Base-by-base conservation (phyloP, 2,113 vertebrate species). In the Oostethus manadensis region DNA sequence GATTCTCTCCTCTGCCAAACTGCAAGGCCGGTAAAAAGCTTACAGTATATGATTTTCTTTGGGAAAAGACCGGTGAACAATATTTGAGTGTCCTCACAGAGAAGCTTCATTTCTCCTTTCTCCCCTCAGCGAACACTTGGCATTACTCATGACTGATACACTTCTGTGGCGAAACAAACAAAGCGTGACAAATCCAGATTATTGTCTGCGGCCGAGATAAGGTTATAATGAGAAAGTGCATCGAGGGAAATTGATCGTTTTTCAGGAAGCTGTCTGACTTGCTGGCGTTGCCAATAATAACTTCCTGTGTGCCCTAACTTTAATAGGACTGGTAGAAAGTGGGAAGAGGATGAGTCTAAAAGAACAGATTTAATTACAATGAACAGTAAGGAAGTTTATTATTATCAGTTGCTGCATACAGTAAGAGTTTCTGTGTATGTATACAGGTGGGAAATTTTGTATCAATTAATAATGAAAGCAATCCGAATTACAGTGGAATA, bases 171-270 rank as follows among this genome's bases (percentile, higher is more conserved):
- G 76, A 81, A 85, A 84, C 84, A 87, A 87, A 87, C 88, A 88
- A 84, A 86, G 85, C 86, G 84, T 85, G 80, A 86, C 85, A 87
- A 88, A 87, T 88, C 83, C 88, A 85, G 85, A 89, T 86, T 82
- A 88, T 85, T 85, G 86, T 88, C 84, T 86, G 81, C 68, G 77
- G 82, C 81, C 64, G 75, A 76, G 85, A 86, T 86, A 86, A 87
- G 84, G 85, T 84, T 82, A 83, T 87, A 88, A 88, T 86, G 84
- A 88, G 83, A 86, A 88, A 88, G 79, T 82, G 86, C 82, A 79
- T 81, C 71, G 55, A 57, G 82, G 85, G 85, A 84, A 85, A 86
- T 86, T 83, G 83, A 87, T 87, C 83, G 79, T 73, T 86, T 86
- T 82, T 68, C 77, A 84, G 83, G 79, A 86, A 86, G 81, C 84